Evolutionary conservation across 2,113 vertebrate genomes (phyloP).

Genomic region (Oryzias woworae): DNA sequence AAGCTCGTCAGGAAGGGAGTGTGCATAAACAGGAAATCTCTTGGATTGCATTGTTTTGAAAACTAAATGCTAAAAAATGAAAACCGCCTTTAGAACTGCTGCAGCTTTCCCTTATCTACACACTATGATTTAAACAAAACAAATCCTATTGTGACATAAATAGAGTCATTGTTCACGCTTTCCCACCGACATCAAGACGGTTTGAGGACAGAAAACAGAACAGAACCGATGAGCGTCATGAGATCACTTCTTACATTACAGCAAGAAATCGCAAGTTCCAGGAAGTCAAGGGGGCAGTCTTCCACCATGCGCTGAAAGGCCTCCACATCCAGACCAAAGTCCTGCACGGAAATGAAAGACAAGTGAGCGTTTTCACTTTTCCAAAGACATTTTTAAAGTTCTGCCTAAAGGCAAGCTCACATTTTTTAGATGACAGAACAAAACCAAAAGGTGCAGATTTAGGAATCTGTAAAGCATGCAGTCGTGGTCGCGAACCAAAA

Average conservation of each 20-base stretch:
- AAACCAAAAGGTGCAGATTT: no score
- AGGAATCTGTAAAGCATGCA: no score
- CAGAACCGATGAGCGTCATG: background rate
- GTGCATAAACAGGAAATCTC: background rate
- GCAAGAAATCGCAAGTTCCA: conserved; percentile 89
- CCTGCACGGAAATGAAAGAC: conserved; percentile 27
- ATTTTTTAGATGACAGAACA: no score
- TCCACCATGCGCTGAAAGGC: conserved; percentile 88
- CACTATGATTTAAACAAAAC: background rate
- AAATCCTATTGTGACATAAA: background rate
- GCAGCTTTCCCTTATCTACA: no score
- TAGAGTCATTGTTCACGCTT: no score
- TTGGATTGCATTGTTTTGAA: no score
- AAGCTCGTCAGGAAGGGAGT: background rate
- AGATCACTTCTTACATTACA: conserved; percentile 79
- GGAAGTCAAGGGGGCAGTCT: conserved; percentile 84
- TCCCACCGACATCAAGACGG: no score
- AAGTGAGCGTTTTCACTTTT: background rate
- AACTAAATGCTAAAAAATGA: no score
- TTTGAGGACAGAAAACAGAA: no score
- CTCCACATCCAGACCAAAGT: conserved; percentile 73
- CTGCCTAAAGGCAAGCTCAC: no score
- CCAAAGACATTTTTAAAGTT: background rate
- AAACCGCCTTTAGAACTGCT: no score
- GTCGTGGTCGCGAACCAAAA: no score